Conservation (phyloP, 2,797 vertebrate genomes). For the Amazonetta brasiliensis region DNA sequence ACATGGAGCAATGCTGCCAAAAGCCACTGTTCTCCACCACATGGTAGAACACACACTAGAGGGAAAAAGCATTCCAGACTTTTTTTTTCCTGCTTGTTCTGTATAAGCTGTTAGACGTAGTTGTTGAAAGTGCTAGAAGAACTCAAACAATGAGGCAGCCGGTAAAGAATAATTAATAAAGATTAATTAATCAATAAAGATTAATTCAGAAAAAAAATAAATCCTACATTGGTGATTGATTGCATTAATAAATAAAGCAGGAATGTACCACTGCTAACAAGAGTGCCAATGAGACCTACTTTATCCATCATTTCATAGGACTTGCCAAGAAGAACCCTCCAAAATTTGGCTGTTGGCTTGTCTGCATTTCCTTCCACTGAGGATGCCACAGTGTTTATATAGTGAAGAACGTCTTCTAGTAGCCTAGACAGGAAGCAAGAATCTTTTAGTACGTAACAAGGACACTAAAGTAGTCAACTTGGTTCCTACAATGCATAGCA, state of each 20-base stretch:
- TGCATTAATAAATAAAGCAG: background rate
- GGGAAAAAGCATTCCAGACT: background rate
- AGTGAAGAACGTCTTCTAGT: slow-evolving; percentile 89
- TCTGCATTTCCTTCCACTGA: slow-evolving; percentile 89
- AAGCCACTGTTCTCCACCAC: background rate
- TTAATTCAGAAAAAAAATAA: background rate
- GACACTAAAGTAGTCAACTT: slow-evolving; percentile 59
- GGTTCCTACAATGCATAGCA: slow-evolving; percentile 36
- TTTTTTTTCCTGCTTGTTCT: background rate
- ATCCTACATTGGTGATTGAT: background rate
- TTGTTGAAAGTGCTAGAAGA: background rate
- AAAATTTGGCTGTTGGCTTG: slow-evolving; percentile 91
- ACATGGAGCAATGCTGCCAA: background rate
- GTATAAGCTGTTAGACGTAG: background rate
- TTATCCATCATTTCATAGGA: slow-evolving; percentile 94
- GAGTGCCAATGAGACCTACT: slow-evolving; percentile 72
- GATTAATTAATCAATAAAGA: background rate
- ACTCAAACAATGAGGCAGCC: background rate
- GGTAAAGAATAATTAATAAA: background rate
- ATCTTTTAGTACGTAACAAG: background rate
- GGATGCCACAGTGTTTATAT: slow-evolving; percentile 87
- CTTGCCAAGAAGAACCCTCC: slow-evolving; percentile 94
- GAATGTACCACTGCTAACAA: background rate
- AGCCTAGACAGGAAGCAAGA: slow-evolving; percentile 79
- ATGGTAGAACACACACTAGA: background rate